Evolutionary conservation across 1,140 invertebrate species (phyloP).

Genomic region (Phthorimaea operculella): DNA sequence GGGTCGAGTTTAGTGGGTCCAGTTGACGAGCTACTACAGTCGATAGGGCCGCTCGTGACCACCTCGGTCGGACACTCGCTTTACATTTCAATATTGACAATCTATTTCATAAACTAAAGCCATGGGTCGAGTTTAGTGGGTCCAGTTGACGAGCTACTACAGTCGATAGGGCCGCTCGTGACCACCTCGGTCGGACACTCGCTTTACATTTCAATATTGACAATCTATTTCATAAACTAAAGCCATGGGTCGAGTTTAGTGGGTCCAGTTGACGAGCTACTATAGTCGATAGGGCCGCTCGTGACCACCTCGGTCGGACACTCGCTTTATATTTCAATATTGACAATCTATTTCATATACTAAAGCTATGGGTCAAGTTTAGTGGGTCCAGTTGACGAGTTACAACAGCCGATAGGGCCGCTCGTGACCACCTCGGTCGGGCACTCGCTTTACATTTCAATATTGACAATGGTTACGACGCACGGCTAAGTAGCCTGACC

Average conservation of each 20-base stretch:
- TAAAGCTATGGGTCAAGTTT: too few relatives aligned
- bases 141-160: too few relatives aligned
- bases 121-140: too few relatives aligned
- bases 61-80: conserved; percentile 22
- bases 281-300: conserved; percentile 13
- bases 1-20: too few relatives aligned
- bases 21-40: too few relatives aligned
- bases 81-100: conserved; percentile 56
- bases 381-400: too few relatives aligned
- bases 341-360: conserved; percentile 41
- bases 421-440: conserved; percentile 26
- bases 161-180: conserved; percentile 19
- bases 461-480: conserved; percentile 52
- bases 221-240: too few relatives aligned
- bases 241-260: too few relatives aligned
- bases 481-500: conserved; percentile 29
- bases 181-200: conserved; percentile 24
- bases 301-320: conserved; percentile 25
- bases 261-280: too few relatives aligned
- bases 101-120: too few relatives aligned
- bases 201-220: conserved; percentile 52
- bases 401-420: background rate
- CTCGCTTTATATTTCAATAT: conserved; percentile 47
- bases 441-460: conserved; percentile 42
- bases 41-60: conserved; percentile 25